Evolutionary conservation across 1,140 invertebrate genomes (phyloP).

Genomic region (Acromyrmex heyeri): DNA sequence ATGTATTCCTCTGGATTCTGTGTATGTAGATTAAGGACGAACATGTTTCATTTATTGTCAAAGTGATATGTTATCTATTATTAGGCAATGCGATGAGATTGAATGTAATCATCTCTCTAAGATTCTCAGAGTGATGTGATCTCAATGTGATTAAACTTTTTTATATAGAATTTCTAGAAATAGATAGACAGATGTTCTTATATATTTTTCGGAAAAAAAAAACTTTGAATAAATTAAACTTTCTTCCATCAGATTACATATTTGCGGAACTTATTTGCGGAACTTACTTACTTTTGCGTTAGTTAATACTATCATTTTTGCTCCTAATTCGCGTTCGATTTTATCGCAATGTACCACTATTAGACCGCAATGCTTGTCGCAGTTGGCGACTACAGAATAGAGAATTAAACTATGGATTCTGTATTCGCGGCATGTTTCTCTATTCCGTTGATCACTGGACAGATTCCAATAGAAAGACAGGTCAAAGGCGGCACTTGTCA

Average conservation of each 20-base stretch:
- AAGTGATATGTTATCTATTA: no score
- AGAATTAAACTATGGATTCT: constrained; percentile 43
- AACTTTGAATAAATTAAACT: neutral
- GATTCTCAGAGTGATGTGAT: no score
- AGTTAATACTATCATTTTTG: constrained; percentile 11
- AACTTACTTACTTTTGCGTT: neutral
- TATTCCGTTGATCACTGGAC: constrained; percentile 54
- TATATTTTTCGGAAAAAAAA: neutral
- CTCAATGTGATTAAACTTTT: neutral
- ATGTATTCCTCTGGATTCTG: no score
- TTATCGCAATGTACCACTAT: neutral
- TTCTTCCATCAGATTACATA: neutral
- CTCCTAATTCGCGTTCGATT: constrained; percentile 48
- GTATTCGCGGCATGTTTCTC: constrained; percentile 60
- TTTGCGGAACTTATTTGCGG: neutral
- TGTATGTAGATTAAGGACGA: no score
- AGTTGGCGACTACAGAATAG: constrained; percentile 22
- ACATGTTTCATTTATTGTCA: no score
- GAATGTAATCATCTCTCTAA: no score
- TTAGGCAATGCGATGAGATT: no score
- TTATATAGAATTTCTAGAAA: neutral
- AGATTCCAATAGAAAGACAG: constrained; percentile 65
- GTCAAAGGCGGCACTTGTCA: constrained; percentile 68
- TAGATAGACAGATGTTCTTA: neutral
- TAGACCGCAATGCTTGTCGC: constrained; percentile 29